These are phyloP conservation scores for Rhagologus leucostigma DNA, from an alignment of 2,113 vertebrate species.

Conservation along the genomic window DNA sequence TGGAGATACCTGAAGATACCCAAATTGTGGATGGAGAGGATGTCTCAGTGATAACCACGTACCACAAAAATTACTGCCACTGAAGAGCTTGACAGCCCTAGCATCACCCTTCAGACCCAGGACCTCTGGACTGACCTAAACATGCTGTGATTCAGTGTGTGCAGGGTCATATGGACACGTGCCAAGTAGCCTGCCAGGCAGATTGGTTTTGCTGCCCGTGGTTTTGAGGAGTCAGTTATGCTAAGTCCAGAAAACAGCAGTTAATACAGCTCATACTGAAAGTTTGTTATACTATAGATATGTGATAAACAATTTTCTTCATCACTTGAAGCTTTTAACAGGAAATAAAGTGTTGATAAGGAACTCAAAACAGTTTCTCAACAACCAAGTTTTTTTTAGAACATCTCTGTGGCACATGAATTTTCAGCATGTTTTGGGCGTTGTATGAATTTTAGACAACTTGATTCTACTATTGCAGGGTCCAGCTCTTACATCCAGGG, in stretches of 20 bases:
- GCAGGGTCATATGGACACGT: accelerated
- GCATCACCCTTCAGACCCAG: not conserved
- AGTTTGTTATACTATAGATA: not conserved
- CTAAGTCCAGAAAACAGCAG: not conserved
- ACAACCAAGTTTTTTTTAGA: not conserved
- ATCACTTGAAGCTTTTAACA: not conserved
- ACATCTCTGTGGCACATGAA: not conserved
- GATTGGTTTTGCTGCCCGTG: not conserved
- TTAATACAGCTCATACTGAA: not conserved
- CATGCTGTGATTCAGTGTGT: not conserved
- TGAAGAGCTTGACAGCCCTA: not conserved
- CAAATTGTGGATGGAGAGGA: accelerated
- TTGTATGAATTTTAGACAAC: not conserved
- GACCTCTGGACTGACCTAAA: not conserved
- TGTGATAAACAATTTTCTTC: not conserved
- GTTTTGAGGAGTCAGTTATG: not conserved
- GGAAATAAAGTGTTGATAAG: not conserved
- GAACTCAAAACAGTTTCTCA: not conserved
- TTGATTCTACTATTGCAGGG: not conserved
- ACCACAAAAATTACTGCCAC: not conserved
- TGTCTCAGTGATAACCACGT: not conserved
- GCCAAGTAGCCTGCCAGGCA: not conserved
- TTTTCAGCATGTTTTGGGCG: not conserved
- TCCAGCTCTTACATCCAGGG: not conserved
- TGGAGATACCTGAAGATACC: not conserved